Evolutionary conservation across 2,113 vertebrate species (phyloP), one percentile per base, ranked within the genome.

Genomic region (Chaenocephalus aceratus): DNA sequence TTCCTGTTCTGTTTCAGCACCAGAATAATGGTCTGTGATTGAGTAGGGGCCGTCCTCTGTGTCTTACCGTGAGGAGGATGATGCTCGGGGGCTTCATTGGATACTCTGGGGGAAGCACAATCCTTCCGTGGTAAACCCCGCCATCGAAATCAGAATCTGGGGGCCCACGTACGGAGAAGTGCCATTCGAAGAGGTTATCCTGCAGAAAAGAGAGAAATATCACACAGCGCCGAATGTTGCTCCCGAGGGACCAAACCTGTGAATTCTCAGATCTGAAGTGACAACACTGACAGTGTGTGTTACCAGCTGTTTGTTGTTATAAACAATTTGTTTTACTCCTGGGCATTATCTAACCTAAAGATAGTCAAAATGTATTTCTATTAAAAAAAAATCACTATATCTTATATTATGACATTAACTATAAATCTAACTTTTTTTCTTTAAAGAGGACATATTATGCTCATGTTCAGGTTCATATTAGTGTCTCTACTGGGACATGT

Each of bases 161-260:
- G 63, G 98, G 98, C 2, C 98, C 98, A 53, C 98, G 95, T 5
- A 99, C 98, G 4, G 98, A 98, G 88, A 99, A 99, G 91, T 99
- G 98, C 98, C 98, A 99, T 84, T 99, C 98, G 91, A 99, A 99
- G 72, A 99, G 97, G 82, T 99, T 99, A 92, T 99, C 98, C 98
- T 99, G 91, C 76, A 90, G 68, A 77, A 7, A 54, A 58, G 16
- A 36, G 36, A 21, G 12, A 56, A 26, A 23, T 13, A 72, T 77
- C 18, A 64, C 11, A 52, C n/a, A 64, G 9, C 23, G 9, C 18
- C 14, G 12, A n/a, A 62, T 0, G 13, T 36, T 30, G 14, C 15
- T 49, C 18, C 53, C 11, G 41, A 51, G 6, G 30, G 2, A 26
- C 2, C 2, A n/a, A 48, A 58, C 21, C 30, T 45, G 48, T 49